Evolutionary conservation across 2,888 invertebrate genomes (phyloP), one percentile per base, ranked within the genome.

Genomic region (Thera obeliscata): DNA sequence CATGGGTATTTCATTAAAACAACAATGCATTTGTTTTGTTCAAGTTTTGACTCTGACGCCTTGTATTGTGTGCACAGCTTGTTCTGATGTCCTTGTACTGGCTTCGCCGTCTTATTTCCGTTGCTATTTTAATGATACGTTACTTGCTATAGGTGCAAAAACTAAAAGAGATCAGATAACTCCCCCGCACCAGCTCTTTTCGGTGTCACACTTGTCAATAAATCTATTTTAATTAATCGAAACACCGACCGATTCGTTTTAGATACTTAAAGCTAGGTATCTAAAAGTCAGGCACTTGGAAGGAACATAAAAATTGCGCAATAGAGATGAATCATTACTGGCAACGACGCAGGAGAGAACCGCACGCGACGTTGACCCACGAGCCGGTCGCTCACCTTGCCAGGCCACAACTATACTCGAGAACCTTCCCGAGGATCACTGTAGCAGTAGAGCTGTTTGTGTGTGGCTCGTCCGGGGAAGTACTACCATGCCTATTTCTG

Each of bases 341-440:
- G 70, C 74, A 74, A 70, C 72, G 74, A 69, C 72, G 74, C 67
- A 74, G 65, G 64, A 73, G 74, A 72, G 72, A 72, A 72, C 74
- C 76, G 76, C 74, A 76, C 73, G 80, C 82, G 88, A 74, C 89
- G 88, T 81, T 88, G 90, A 90, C 90, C 90, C 84, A 83, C 71
- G 78, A 72, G 73, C 64, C 87, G 90, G 90, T 90, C 90, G 89
- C 84, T 90, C 87, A 91, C 88, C 90, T 88, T 76, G 69, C 73
- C 78, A 72, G 52, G 8, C 33, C 78, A 67, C 56, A 56, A 68
- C 67, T 62, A 64, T 62, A 64, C 63, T 65, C 65, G 61, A 56
- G 63, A 63, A 64, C 69, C 63, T 63, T 12, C 61, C 58, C 35
- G 43, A 48, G 41, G 52, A 58, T 54, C 35, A 56, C 50, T 22